These are phyloP conservation scores for Nephotettix cincticeps DNA, from an alignment of 1,140 invertebrate species.

Conservation along the genomic window DNA sequence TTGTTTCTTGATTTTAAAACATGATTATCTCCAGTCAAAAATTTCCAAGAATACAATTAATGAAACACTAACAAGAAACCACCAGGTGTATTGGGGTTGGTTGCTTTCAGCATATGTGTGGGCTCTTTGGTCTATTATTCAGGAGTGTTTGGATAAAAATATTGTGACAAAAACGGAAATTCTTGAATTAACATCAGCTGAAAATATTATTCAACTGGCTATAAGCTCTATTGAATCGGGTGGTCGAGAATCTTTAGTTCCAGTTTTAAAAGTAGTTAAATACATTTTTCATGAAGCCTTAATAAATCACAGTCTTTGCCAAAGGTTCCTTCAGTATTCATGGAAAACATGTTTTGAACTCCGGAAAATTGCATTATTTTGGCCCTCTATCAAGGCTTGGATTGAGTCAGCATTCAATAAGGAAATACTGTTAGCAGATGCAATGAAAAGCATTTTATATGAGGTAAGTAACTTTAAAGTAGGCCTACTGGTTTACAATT, in stretches of 20 bases:
- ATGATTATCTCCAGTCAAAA: neutral
- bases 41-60: constrained; percentile 18
- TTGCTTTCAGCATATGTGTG: constrained; percentile 30
- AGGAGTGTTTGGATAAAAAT: neutral
- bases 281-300: constrained; percentile 20
- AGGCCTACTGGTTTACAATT: too few relatives aligned
- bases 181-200: neutral
- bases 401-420: constrained; percentile 35
- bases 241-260: constrained; percentile 31
- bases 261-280: constrained; percentile 31
- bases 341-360: constrained; percentile 34
- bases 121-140: constrained; percentile 27
- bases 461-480: too few relatives aligned
- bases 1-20: neutral
- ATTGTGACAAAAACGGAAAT: neutral
- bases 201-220: constrained; percentile 30
- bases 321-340: constrained; percentile 12
- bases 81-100: constrained; percentile 31
- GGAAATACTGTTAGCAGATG: constrained; percentile 8
- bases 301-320: neutral
- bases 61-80: constrained; percentile 27
- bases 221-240: constrained; percentile 37
- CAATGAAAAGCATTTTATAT: neutral
- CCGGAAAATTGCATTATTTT: constrained; percentile 44
- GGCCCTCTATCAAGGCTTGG: constrained; percentile 39